Base-by-base conservation (phyloP, 2,797 vertebrate genomes). In the Catamblyrhynchus diadema region DNA sequence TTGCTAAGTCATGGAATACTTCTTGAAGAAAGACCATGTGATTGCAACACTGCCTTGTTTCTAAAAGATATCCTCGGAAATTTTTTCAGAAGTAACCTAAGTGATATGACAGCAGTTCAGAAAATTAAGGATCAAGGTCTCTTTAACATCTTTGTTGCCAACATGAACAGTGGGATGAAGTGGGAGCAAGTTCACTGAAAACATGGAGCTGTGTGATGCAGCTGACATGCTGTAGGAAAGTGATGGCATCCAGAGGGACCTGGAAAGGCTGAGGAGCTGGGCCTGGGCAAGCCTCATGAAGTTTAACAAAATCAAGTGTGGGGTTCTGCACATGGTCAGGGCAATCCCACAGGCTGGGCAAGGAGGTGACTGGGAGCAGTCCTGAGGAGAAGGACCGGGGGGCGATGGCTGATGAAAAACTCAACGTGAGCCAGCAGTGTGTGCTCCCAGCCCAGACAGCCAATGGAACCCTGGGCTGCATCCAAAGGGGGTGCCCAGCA, bases 371-470 rank as follows among this genome's bases (percentile, higher is more conserved):
- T 25, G 5, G 23, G 17, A 39, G 5, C 14, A 33, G 37, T 27
- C 7, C 28, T 44, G 8, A 2, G 0, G 9, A 48, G 32, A 56
- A 70, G 44, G 42, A 50, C 32, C 25, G 28, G 2, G 9, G 7
- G 8, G 3, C 5, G 4, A 24, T 10, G 48, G 17, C 12, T 57
- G 42, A 23, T 44, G n/a, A 14, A n/a, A 62, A 64, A n/a, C 7
- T 44, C 23, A 39, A 8, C 1, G 1, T 14, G 27, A 54, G 5
- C 20, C 1, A 1, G 14, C 11, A 81, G 11, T 24, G 15, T n/a
- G 41, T 0, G 0, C 9, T 54, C 16, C 30, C 22, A 48, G 32
- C 19, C 27, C 27, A 37, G 35, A 67, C 47, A 42, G 8, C 10
- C 32, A 28, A 7, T 8, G 32, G 70, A n/a, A 14, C 1, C 10